A percentile compares a stretch with the other conserved stretches of the same genome.
Evolutionary conservation across 1,140 invertebrate species (phyloP).

Genomic region (Gonioctena quinquepunctata): DNA sequence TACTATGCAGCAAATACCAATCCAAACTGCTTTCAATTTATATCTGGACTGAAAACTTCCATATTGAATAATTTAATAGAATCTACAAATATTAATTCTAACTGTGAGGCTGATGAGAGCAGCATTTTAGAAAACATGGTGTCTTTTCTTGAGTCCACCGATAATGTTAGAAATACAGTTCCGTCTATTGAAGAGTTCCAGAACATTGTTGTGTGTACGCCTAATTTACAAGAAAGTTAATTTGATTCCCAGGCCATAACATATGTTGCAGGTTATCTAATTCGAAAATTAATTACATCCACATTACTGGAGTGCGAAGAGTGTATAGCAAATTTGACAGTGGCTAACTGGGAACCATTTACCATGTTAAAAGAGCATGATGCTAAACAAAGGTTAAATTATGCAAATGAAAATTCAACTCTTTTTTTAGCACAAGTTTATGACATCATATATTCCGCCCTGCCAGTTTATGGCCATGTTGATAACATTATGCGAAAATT

Average conservation of each 20-base stretch:
- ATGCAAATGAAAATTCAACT: not conserved
- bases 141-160: not conserved
- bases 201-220: not conserved
- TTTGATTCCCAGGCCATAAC: not conserved
- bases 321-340: not conserved
- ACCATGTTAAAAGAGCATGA: not conserved
- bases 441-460: no score
- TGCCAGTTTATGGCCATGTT: no score
- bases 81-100: not conserved
- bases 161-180: not conserved
- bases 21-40: conserved; percentile 26
- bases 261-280: not conserved
- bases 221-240: not conserved
- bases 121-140: conserved; percentile 12
- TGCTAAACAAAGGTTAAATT: not conserved
- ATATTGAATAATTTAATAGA: conserved; percentile 20
- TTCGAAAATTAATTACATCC: not conserved
- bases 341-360: not conserved
- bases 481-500: no score
- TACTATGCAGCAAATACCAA: conserved; percentile 21
- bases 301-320: not conserved
- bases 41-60: conserved; percentile 18
- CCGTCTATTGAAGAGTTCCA: not conserved
- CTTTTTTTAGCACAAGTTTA: no score
- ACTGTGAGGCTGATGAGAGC: conserved; percentile 20